Evolutionary conservation across 2,888 invertebrate genomes (phyloP).

Genomic region (Prosopocoilus inquinatus): DNA sequence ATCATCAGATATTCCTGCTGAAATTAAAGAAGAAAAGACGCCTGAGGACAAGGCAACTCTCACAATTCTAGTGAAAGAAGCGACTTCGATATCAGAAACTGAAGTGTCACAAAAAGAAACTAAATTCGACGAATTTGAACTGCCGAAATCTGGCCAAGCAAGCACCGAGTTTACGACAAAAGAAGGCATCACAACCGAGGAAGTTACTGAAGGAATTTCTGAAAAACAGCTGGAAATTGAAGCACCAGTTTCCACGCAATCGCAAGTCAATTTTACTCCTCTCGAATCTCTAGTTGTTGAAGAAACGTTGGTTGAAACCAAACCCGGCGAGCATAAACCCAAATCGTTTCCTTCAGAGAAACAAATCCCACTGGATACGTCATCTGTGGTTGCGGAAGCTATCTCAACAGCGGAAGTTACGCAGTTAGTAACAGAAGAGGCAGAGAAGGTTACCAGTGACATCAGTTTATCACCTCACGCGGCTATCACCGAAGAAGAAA

Average conservation of each 20-base stretch:
- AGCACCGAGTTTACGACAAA: constrained; percentile 59
- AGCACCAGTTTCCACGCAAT: constrained; percentile 54
- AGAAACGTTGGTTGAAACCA: constrained; percentile 68
- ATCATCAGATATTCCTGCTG: constrained; percentile 47
- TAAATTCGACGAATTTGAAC: constrained; percentile 52
- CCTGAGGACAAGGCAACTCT: constrained; percentile 56
- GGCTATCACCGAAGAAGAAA: constrained; percentile 43
- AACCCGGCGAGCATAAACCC: constrained; percentile 64
- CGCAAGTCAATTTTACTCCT: constrained; percentile 63
- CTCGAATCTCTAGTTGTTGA: constrained; percentile 65
- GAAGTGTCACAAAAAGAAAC: constrained; percentile 61
- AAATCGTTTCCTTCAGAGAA: constrained; percentile 58
- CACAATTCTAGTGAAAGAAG: constrained; percentile 62
- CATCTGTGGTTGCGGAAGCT: constrained; percentile 53
- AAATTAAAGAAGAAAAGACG: constrained; percentile 50
- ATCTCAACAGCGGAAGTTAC: constrained; percentile 50
- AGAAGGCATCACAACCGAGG: constrained; percentile 63
- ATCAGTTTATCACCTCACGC: constrained; percentile 49
- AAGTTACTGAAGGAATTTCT: constrained; percentile 54
- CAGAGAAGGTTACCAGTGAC: constrained; percentile 41
- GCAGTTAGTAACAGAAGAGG: constrained; percentile 29
- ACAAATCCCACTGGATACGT: constrained; percentile 49
- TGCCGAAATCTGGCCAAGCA: constrained; percentile 56
- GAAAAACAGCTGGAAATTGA: constrained; percentile 58
- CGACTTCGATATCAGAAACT: constrained; percentile 65